phyloP scores from a whole-genome alignment of 1,140 invertebrate genomes.

The Galendromus occidentalis region DNA sequence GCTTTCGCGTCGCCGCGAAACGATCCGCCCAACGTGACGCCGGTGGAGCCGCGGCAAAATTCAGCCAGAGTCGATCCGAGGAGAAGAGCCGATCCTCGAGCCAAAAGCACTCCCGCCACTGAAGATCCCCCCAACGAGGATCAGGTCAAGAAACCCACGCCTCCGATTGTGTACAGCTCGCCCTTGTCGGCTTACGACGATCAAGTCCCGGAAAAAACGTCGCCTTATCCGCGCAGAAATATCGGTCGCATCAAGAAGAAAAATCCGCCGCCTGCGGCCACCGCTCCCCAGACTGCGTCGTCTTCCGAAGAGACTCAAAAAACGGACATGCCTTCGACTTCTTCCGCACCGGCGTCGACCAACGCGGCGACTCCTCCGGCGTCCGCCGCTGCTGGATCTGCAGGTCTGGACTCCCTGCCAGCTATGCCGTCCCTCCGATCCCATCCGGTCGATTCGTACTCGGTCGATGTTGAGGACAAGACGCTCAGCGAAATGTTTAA shows the following conservation, averaged over 20 bases:
- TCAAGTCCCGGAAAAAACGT: background rate
- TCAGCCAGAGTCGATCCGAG: no score
- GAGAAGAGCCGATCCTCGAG: no score
- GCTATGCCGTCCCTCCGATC: background rate
- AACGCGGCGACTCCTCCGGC: background rate
- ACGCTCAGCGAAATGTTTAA: slow-evolving; percentile 10
- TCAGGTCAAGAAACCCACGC: background rate
- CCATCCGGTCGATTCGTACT: background rate
- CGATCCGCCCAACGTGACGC: no score
- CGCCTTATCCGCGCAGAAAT: background rate
- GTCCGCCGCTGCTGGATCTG: background rate
- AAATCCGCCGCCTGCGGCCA: background rate
- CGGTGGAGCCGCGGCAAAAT: no score
- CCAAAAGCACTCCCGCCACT: no score
- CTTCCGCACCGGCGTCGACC: background rate
- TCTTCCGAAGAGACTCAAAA: no score
- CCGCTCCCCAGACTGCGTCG: background rate
- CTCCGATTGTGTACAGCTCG: background rate
- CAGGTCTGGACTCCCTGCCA: background rate
- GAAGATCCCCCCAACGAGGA: background rate
- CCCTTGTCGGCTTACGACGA: slow-evolving; percentile 2
- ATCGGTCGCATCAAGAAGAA: slow-evolving; percentile 7
- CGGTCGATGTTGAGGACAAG: background rate
- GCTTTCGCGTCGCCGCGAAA: no score
- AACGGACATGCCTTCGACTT: no score